Evolutionary conservation across 2,113 vertebrate genomes (phyloP), one percentile per base, ranked within the genome.

Genomic region (Pungitius pungitius): DNA sequence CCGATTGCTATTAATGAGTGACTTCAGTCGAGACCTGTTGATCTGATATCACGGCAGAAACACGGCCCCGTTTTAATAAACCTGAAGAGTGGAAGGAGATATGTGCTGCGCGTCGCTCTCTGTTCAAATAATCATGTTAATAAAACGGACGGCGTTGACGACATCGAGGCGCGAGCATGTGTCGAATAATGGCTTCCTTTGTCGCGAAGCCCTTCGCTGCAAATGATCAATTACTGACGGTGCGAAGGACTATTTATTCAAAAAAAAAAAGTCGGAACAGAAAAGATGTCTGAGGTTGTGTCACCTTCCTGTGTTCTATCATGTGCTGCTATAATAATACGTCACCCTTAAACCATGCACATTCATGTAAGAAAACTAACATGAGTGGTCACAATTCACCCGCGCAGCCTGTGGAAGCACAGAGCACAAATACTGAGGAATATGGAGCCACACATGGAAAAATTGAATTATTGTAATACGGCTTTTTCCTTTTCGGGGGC

Each of bases 401-500:
- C 20, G 2, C 18, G 24, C 10, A 24, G 35, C 18, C 43, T 3
- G 22, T 61, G 15, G n/a, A 47, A 3, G 30, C 18, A 40, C 18
- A 56, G 35, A 47, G 6, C 42, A 20, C 18, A 61, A 40, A 72
- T 51, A 73, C 58, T 15, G 13, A 62, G 9, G 10, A 49, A 64
- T 61, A 75, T 12, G 56, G 22, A 24, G 35, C 37, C 8, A 55
- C 54, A 70, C 37, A 6, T 71, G 60, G 35, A 72, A 35, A 67
- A 66, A 65, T 8, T 4, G 47, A 78, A 15, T 47, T 63, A 56
- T 45, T 39, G 73, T 24, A 62, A 62, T 59, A 43, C 59, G 56
- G 22, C 45, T 63, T 73, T 80, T 74, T 69, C 73, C 71, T 75
- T 24, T 68, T 40, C 18, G n/a, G 73, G 70, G 61, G 63, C 67